These are phyloP conservation scores for Sternotherus odoratus DNA, from an alignment of 2,797 vertebrate genomes.

Conservation along the genomic window DNA sequence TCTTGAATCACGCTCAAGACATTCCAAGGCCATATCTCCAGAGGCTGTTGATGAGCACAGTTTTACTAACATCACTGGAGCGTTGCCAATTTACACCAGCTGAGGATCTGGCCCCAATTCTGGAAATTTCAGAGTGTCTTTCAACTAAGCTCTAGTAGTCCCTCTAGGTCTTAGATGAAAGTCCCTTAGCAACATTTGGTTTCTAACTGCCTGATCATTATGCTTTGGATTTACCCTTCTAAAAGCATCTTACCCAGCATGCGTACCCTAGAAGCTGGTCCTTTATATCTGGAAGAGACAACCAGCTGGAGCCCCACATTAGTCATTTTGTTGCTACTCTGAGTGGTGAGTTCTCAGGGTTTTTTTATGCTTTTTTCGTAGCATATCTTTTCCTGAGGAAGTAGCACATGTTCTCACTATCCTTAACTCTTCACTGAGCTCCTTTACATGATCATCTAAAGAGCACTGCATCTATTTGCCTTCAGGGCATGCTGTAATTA, in stretches of 20 bases:
- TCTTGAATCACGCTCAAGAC: background rate
- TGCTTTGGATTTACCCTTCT: background rate
- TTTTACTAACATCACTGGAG: no score
- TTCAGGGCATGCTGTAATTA: background rate
- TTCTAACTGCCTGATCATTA: background rate
- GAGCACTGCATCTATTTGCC: background rate
- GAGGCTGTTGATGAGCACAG: no score
- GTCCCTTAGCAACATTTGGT: background rate
- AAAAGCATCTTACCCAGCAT: background rate
- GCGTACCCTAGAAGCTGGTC: background rate
- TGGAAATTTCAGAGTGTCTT: background rate
- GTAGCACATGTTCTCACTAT: background rate
- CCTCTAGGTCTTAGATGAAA: background rate
- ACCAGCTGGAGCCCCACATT: constrained; percentile 1
- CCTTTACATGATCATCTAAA: background rate
- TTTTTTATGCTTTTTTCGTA: background rate
- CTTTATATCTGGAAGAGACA: background rate
- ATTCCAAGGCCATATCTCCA: background rate
- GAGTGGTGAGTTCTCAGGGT: background rate
- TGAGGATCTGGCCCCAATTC: background rate
- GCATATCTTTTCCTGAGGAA: background rate
- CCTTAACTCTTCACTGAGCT: background rate
- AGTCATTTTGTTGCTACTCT: background rate
- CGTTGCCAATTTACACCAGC: no score
- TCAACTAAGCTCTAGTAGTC: background rate